A percentile compares a stretch with the other conserved stretches of the same genome.
These are phyloP conservation scores for Genyomyrus donnyi DNA, from an alignment of 2,113 vertebrate species.

Conservation along the genomic window DNA sequence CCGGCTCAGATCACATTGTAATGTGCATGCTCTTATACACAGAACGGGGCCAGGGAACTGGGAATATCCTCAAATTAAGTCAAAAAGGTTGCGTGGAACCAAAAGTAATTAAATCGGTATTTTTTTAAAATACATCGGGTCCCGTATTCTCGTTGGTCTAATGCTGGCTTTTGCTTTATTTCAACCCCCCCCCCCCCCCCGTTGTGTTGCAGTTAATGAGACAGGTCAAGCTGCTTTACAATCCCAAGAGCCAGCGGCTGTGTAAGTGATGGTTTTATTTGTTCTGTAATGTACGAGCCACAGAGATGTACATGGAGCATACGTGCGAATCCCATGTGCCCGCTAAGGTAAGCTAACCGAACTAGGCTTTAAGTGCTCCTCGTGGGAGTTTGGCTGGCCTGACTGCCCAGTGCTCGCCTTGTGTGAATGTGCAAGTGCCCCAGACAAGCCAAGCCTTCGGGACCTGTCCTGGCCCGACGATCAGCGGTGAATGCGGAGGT, in stretches of 20 bases:
- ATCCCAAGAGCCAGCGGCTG: background rate
- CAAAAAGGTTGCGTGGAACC: background rate
- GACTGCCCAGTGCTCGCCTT: background rate
- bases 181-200: background rate
- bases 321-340: background rate
- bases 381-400: background rate
- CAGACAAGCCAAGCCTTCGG: background rate
- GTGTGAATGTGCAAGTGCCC: background rate
- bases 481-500: background rate
- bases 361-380: background rate
- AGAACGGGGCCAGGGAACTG: background rate
- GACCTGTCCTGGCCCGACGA: background rate
- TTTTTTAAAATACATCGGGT: background rate
- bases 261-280: background rate
- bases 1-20: background rate
- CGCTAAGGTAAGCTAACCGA: background rate
- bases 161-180: background rate
- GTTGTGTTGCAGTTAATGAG: background rate
- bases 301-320: background rate
- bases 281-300: background rate
- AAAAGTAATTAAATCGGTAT: background rate
- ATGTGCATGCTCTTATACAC: background rate
- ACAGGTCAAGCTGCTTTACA: background rate
- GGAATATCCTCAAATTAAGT: background rate
- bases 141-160: background rate